phyloP scores from a whole-genome alignment of 2,888 invertebrate species.

The Lottia scabra region DNA sequence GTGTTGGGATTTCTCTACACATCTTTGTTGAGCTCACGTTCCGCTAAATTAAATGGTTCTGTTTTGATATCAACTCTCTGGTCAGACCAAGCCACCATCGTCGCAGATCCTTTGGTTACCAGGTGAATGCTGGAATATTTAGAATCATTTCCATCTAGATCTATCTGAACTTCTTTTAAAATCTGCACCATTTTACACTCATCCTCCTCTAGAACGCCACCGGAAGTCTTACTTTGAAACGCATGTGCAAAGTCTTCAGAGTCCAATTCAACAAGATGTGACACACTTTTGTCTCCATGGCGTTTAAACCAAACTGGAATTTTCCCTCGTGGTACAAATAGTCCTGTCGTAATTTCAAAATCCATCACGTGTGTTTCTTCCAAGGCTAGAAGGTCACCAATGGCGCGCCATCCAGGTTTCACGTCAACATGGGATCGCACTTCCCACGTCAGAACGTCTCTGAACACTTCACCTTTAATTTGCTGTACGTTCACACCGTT shows the following conservation, averaged over 20 bases:
- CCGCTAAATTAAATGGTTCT: constrained; percentile 12
- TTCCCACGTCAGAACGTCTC: constrained; percentile 35
- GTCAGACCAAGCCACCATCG: constrained; percentile 37
- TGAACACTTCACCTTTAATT: constrained; percentile 37
- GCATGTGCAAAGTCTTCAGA: constrained; percentile 24
- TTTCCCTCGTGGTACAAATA: constrained; percentile 30
- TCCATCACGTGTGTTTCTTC: constrained; percentile 33
- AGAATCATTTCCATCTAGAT: constrained; percentile 21
- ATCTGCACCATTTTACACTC: constrained; percentile 24
- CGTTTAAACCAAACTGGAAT: constrained; percentile 31
- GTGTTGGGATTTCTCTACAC: too few relatives aligned
- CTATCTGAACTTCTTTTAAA: constrained; percentile 27
- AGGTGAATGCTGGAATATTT: constrained; percentile 29
- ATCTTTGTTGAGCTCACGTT: background rate
- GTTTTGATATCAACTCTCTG: constrained; percentile 42
- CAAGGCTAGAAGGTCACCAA: constrained; percentile 31
- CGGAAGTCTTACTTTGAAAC: constrained; percentile 25
- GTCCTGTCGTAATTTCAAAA: constrained; percentile 35
- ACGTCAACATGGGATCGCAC: constrained; percentile 39
- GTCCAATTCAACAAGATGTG: constrained; percentile 22
- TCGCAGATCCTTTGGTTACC: constrained; percentile 29
- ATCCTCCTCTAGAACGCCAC: constrained; percentile 28
- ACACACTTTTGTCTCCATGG: constrained; percentile 22
- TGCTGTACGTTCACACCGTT: constrained; percentile 33
- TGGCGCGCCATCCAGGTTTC: constrained; percentile 32